Evolutionary conservation across 2,113 vertebrate species (phyloP), one percentile per base, ranked within the genome.

Genomic region (Macaca mulatta): DNA sequence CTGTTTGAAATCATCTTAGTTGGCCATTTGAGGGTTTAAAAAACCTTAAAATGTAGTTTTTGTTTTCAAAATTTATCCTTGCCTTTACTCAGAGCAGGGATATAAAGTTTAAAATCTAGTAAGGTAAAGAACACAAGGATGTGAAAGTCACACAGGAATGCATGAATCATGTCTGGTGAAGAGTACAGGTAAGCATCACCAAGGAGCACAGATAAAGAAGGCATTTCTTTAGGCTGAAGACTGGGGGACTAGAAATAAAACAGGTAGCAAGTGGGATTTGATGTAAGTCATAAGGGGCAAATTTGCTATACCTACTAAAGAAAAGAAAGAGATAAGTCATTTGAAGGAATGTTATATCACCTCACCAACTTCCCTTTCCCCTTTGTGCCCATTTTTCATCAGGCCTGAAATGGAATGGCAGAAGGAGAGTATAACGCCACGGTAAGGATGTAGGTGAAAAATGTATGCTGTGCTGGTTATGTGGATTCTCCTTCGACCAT

Each of bases 41-140:
- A 89, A 95, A 92, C 4, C 1, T 81, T 74, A 67, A 40, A 45
- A 88, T 77, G 64, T 11, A 59, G 45, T 48, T 38, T 20, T 72
- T 45, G 30, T 32, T 64, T 75, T 84, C 13, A 1, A 13, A 84
- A 74, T 94, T 7, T 69, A 69, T 69, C 61, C 61, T 27, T 64
- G 8, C 59, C n/a, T 88, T 91, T 23, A 23, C 67, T 88, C 32
- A 67, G 52, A 84, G 64, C 22, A 43, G 38, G 1, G 10, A 67
- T 52, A 64, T 59, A 55, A 78, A 52, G 18, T 91, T 70, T 87
- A 90, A 92, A 92, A 89, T 74, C 74, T 61, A 69, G 43, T 32
- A 80, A 79, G 22, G 2, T 32, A 50, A 93, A 94, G 40, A 90
- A 70, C 6, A 18, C 52, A 61, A 38, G 78, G 35, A 72, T 32